Conservation (phyloP, 2,113 vertebrate genomes). For the Pseudorectes ferrugineus region DNA sequence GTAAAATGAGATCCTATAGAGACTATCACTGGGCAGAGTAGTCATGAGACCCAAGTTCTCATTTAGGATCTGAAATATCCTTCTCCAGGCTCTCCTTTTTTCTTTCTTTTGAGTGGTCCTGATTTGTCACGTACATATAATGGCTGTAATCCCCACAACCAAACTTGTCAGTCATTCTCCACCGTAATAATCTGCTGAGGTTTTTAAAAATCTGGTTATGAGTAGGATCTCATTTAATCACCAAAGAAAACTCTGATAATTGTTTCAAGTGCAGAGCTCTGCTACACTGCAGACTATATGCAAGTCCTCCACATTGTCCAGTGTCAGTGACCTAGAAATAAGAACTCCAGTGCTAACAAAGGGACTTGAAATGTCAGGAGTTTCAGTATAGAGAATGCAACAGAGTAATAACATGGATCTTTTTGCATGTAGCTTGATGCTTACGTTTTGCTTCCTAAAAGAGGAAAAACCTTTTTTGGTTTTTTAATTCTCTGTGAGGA, state of each 20-base stretch:
- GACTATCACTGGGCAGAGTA: neutral
- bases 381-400: constrained; percentile 51
- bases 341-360: constrained; percentile 8
- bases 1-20: neutral
- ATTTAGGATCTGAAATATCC: neutral
- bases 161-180: constrained; percentile 58
- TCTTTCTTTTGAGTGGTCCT: neutral
- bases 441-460: constrained; percentile 53
- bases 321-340: constrained; percentile 57
- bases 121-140: neutral
- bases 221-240: constrained; percentile 34
- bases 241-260: constrained; percentile 45
- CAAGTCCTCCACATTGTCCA: constrained; percentile 45
- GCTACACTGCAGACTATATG: constrained; percentile 13
- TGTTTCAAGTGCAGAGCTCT: constrained; percentile 52
- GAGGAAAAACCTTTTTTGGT: neutral
- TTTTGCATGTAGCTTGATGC: constrained; percentile 26
- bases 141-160: constrained; percentile 46
- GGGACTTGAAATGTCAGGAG: constrained; percentile 48
- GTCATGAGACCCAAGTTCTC: neutral
- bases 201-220: constrained; percentile 4
- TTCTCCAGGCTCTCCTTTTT: neutral
- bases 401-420: neutral
- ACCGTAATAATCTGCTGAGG: constrained; percentile 14
- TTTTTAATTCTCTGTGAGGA: neutral